Base-by-base conservation (phyloP, 2,113 vertebrate genomes). In the Dicrurus megarhynchus region DNA sequence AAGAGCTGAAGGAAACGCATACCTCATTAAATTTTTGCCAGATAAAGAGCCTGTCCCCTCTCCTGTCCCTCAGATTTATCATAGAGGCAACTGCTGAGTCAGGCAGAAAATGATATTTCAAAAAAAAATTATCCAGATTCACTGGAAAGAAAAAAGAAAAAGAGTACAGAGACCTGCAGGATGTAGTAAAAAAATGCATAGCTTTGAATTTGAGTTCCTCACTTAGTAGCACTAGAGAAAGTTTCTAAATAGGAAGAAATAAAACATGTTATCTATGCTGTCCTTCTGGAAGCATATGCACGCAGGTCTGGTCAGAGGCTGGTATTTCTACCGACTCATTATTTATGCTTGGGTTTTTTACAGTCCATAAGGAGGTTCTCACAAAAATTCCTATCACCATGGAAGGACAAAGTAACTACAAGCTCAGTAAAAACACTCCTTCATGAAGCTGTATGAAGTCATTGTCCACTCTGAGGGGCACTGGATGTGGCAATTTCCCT, bases 11-110 rank as follows among this genome's bases (percentile, higher is more conserved):
- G 83, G 70, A 64, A 90, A 50, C 5, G 4, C 17, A 74, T 32
- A 92, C 16, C 90, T 90, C 79, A 89, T 95, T 93, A 95, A 42
- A 81, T 88, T 90, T 93, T 75, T 77, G 23, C 80, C 60, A 90
- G n/a, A 89, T 56, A 81, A 84, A 92, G 89, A 92, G 44, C 32
- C 41, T 53, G 55, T 90, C 41, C 59, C 59, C 42, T 89, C 50
- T 55, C 35, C 44, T 70, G 27, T 75, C 77, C 52, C 84, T 78
- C 73, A 75, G 42, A 78, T 89, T 91, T 89, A 81, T 73, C 44
- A 89, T 9, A 47, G 50, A 89, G 77, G 30, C 61, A 89, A 68
- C 76, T 78, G 84, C 80, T 74, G 80, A 92, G 15, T 92, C 76
- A 94, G 64, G 65, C 18, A 75, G 56, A 81, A 95, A 87, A 86